These are phyloP conservation scores for Rhodeus uyekii DNA, from an alignment of 2,797 vertebrate genomes.

Conservation along the genomic window DNA sequence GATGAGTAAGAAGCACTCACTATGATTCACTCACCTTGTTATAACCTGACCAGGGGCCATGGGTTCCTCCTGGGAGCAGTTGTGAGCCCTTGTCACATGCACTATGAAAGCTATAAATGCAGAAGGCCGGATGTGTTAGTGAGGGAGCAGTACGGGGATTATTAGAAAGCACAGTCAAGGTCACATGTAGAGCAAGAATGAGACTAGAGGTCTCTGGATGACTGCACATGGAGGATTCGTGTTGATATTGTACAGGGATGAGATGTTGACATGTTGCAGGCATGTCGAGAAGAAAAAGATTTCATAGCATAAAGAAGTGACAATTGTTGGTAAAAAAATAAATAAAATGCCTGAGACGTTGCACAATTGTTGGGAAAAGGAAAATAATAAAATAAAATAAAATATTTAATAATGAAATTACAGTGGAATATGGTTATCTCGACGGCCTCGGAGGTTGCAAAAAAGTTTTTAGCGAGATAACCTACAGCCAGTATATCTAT, in stretches of 20 bases:
- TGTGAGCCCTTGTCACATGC: conserved; percentile 58
- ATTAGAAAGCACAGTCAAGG: conserved; percentile 31
- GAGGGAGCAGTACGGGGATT: conserved; percentile 16
- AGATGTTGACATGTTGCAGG: conserved; percentile 19
- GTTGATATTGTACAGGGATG: neutral
- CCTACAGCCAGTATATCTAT: too few species aligned
- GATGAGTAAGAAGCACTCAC: conserved; percentile 66
- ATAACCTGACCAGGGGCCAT: conserved; percentile 70
- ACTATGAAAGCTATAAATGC: conserved; percentile 31
- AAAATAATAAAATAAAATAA: too few species aligned
- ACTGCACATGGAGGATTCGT: neutral
- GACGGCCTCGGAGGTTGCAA: too few species aligned
- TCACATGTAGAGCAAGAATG: conserved; percentile 11
- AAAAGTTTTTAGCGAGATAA: too few species aligned
- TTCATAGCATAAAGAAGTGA: neutral
- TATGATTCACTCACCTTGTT: conserved; percentile 71
- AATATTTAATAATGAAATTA: too few species aligned
- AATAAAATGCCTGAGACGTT: too few species aligned
- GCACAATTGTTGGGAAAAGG: too few species aligned
- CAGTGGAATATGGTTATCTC: too few species aligned
- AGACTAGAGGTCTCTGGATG: conserved; percentile 6
- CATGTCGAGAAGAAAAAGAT: conserved; percentile 2
- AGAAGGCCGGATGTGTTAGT: conserved; percentile 14
- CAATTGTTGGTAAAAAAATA: too few species aligned
- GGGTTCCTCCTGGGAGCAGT: conserved; percentile 52